phyloP scores from a whole-genome alignment of 2,888 invertebrate species.

The Ormyrus labotus region DNA sequence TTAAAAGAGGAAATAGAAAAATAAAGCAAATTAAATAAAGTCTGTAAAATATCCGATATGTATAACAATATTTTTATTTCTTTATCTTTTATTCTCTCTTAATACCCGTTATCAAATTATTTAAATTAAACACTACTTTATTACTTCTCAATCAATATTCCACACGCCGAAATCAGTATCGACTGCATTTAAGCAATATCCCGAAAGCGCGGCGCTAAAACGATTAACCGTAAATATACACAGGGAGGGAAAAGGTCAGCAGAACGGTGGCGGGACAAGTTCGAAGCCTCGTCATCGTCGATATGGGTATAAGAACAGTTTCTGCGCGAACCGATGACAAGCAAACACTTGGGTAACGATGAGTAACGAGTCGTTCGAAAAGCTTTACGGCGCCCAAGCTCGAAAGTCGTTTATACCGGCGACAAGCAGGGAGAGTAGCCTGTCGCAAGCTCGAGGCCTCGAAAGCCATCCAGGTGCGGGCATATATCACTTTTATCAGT shows the following conservation, averaged over 20 bases:
- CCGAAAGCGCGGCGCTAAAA: not conserved
- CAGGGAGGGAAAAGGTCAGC: not conserved
- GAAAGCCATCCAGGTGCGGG: slow-evolving; percentile 32
- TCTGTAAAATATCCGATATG: too few relatives aligned
- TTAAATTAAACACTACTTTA: too few relatives aligned
- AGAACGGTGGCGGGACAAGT: not conserved
- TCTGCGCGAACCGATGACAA: slow-evolving; percentile 31
- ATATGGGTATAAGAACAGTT: not conserved
- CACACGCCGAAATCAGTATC: too few relatives aligned
- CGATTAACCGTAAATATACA: not conserved
- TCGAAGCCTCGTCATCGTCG: slow-evolving; percentile 30
- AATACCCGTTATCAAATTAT: too few relatives aligned
- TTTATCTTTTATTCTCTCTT: too few relatives aligned
- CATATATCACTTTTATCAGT: slow-evolving; percentile 67
- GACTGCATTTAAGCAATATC: too few relatives aligned
- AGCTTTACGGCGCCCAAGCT: slow-evolving; percentile 24
- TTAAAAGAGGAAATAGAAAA: too few relatives aligned
- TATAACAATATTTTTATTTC: too few relatives aligned
- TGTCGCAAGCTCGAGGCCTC: slow-evolving; percentile 16
- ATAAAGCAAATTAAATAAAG: too few relatives aligned
- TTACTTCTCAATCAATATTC: too few relatives aligned
- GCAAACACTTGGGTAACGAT: slow-evolving; percentile 49
- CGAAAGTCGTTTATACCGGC: slow-evolving; percentile 53
- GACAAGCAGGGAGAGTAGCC: slow-evolving; percentile 2
- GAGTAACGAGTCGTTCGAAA: slow-evolving; percentile 53